Evolutionary conservation across 2,797 vertebrate species (phyloP).

Genomic region (Arrhamphus sclerolepis): DNA sequence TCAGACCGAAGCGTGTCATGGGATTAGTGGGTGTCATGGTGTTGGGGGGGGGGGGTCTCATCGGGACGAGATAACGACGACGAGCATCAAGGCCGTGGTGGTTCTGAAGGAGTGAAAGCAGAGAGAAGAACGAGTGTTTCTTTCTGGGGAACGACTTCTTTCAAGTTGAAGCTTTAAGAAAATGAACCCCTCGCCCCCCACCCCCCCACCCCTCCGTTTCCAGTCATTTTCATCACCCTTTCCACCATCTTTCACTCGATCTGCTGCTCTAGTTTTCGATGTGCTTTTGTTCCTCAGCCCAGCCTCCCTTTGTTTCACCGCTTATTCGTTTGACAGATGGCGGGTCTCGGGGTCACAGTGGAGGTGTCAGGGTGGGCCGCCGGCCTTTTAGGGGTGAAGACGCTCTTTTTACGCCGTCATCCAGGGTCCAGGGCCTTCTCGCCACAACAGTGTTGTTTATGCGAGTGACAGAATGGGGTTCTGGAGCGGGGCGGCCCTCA

Average conservation of each 20-base stretch:
- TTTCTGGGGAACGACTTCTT: slow-evolving; percentile 30
- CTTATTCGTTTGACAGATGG: slow-evolving; percentile 72
- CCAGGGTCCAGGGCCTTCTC: slow-evolving; percentile 31
- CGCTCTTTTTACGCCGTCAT: slow-evolving; percentile 21
- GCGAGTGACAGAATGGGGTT: slow-evolving; percentile 73
- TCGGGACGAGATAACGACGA: slow-evolving; percentile 60
- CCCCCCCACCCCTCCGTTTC: slow-evolving; percentile 26
- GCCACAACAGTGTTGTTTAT: no score
- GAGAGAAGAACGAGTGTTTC: slow-evolving; percentile 13
- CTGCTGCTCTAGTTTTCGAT: slow-evolving; percentile 37
- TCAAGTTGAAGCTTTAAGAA: slow-evolving; percentile 40
- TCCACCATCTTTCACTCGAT: not conserved
- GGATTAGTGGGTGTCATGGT: slow-evolving; percentile 66
- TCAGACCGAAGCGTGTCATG: slow-evolving; percentile 72
- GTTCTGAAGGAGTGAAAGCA: slow-evolving; percentile 45
- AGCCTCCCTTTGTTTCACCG: no score
- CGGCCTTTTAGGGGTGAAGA: slow-evolving; percentile 45
- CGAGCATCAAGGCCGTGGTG: slow-evolving; percentile 55
- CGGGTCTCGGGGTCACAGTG: slow-evolving; percentile 44
- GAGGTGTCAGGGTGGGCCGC: slow-evolving; percentile 51
- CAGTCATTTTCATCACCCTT: slow-evolving; percentile 32
- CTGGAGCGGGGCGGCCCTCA: slow-evolving; percentile 59
- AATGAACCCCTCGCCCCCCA: slow-evolving; percentile 6
- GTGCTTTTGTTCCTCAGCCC: not conserved
- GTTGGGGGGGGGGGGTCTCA: slow-evolving; percentile 32